Conservation (phyloP, 2,113 vertebrate species). For the Ciconia boyciana region DNA sequence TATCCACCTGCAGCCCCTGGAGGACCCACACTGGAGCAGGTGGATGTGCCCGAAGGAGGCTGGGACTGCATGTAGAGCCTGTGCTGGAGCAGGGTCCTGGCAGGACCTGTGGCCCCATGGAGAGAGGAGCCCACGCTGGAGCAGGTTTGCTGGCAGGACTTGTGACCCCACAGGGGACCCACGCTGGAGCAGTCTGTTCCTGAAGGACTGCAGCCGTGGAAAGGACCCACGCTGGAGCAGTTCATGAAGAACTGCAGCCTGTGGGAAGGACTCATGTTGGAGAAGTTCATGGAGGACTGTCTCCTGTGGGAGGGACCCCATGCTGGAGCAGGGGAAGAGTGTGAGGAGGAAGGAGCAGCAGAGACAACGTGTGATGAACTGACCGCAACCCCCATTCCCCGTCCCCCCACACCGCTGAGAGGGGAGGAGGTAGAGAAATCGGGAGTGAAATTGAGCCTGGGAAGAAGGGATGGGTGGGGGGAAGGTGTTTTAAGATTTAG, state of each 20-base stretch:
- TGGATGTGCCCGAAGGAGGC: neutral
- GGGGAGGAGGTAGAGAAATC: neutral
- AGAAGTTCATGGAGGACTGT: neutral
- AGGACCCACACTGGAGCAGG: neutral
- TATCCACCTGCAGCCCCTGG: neutral
- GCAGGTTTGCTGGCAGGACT: neutral
- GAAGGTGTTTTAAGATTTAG: neutral
- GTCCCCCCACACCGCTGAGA: neutral
- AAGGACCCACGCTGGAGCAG: accelerated
- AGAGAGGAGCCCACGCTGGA: neutral
- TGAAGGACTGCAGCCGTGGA: neutral
- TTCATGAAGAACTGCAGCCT: neutral
- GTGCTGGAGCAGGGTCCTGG: neutral
- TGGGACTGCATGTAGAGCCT: neutral
- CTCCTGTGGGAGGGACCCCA: no score
- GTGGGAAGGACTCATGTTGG: accelerated
- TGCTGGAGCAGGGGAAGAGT: accelerated
- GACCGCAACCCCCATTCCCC: no score
- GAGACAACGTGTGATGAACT: neutral
- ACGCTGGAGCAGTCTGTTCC: accelerated
- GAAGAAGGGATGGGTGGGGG: neutral
- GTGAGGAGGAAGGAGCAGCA: neutral
- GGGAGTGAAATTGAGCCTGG: neutral
- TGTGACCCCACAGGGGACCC: accelerated
- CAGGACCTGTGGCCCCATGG: accelerated